A percentile compares a stretch with the other conserved stretches of the same genome.
Conservation (phyloP, 1,140 invertebrate genomes). For the Sarcophaga bullata region DNA sequence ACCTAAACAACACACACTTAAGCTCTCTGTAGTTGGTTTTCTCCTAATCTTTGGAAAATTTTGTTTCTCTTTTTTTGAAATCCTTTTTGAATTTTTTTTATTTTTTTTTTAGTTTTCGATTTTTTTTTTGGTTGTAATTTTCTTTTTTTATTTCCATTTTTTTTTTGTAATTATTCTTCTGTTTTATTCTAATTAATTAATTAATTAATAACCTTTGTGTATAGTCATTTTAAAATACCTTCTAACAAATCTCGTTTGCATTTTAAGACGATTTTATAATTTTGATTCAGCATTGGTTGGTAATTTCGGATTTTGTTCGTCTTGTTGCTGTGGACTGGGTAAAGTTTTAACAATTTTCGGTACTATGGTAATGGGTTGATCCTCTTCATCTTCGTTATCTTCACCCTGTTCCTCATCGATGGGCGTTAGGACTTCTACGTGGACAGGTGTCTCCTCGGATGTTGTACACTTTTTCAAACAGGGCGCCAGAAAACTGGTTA, state of each 20-base stretch:
- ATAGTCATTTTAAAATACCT: slow-evolving; percentile 28
- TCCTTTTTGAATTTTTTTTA: not conserved
- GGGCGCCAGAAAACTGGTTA: slow-evolving; percentile 87
- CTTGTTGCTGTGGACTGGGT: slow-evolving; percentile 68
- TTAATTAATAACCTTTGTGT: not conserved
- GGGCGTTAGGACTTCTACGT: slow-evolving; percentile 78
- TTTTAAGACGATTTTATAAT: slow-evolving; percentile 52
- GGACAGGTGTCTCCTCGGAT: slow-evolving; percentile 68
- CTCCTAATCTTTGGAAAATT: slow-evolving; percentile 37
- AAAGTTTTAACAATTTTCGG: slow-evolving; percentile 75
- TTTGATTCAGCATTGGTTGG: slow-evolving; percentile 58
- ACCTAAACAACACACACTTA: slow-evolving; percentile 20
- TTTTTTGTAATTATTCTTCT: not conserved
- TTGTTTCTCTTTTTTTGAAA: not conserved
- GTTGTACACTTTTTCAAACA: slow-evolving; percentile 72
- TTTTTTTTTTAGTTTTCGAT: not conserved
- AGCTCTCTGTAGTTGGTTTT: slow-evolving; percentile 22
- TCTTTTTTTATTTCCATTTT: not conserved
- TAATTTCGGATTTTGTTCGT: slow-evolving; percentile 49
- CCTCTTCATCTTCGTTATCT: slow-evolving; percentile 78
- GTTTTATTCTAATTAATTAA: too few relatives aligned
- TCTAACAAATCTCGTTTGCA: slow-evolving; percentile 32
- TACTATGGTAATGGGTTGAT: slow-evolving; percentile 76
- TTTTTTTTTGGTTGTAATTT: not conserved
- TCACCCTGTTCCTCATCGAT: slow-evolving; percentile 85